Conservation (phyloP, 2,797 vertebrate species). For the Sebastes hopkinsi region DNA sequence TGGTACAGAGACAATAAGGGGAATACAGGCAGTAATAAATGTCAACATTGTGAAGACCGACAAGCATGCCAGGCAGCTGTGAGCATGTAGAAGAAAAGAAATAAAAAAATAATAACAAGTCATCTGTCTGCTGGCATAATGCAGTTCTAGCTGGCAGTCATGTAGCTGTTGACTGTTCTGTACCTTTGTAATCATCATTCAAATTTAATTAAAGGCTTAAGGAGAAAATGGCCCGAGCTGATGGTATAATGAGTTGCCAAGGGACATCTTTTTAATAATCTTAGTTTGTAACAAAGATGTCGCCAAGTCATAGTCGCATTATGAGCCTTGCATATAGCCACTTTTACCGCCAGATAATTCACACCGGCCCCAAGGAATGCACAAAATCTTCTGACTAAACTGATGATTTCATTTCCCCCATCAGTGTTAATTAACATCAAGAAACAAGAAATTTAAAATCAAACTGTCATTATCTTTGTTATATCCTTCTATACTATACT, state of each 20-base stretch:
- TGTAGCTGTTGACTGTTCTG: constrained; percentile 77
- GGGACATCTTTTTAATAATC: constrained; percentile 84
- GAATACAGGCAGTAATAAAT: constrained; percentile 45
- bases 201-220: constrained; percentile 84
- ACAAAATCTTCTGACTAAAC: constrained; percentile 76
- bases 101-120: constrained; percentile 65
- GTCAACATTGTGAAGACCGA: constrained; percentile 62
- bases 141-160: constrained; percentile 71
- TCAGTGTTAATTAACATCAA: constrained; percentile 72
- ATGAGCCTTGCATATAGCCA: constrained; percentile 63
- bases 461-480: constrained; percentile 30
- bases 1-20: constrained; percentile 20
- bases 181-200: constrained; percentile 83
- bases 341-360: constrained; percentile 74
- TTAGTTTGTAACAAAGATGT: constrained; percentile 83
- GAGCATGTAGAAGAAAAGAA: constrained; percentile 30
- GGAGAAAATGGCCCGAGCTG: constrained; percentile 78
- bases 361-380: constrained; percentile 70
- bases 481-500: neutral
- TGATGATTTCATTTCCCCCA: constrained; percentile 74
- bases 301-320: constrained; percentile 76
- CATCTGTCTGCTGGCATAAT: constrained; percentile 75
- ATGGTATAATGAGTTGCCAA: constrained; percentile 84
- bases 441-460: constrained; percentile 19
- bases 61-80: constrained; percentile 45